A percentile compares a stretch with the other conserved stretches of the same genome.
Conservation (phyloP, 2,888 invertebrate genomes). For the Zygaena filipendulae region DNA sequence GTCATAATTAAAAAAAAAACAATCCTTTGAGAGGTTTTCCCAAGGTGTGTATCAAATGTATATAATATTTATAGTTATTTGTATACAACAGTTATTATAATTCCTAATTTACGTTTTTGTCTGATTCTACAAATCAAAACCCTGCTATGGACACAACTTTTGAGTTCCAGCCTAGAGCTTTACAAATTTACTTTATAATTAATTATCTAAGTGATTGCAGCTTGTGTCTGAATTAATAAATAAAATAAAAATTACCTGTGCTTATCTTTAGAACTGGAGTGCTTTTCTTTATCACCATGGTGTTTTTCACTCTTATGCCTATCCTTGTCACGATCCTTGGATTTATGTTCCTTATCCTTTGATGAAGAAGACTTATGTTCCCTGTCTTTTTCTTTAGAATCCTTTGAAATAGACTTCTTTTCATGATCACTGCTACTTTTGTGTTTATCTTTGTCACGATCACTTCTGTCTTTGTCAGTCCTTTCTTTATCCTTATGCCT, state of each 20-base stretch:
- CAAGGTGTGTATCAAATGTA: too few relatives aligned
- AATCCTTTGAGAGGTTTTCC: too few relatives aligned
- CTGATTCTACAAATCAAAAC: too few relatives aligned
- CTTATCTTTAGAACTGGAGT: constrained; percentile 66
- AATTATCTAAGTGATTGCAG: too few relatives aligned
- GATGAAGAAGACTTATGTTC: constrained; percentile 34
- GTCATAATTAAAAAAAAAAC: too few relatives aligned
- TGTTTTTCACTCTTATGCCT: constrained; percentile 47
- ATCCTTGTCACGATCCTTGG: constrained; percentile 35
- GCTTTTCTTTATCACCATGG: constrained; percentile 44
- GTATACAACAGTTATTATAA: too few relatives aligned
- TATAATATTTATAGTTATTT: too few relatives aligned
- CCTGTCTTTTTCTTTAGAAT: constrained; percentile 37
- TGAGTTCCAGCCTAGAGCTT: too few relatives aligned
- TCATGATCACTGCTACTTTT: constrained; percentile 28
- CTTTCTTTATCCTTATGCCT: constrained; percentile 25
- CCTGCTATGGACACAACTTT: too few relatives aligned
- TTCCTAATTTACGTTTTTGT: too few relatives aligned
- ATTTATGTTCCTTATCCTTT: constrained; percentile 61
- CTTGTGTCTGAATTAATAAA: too few relatives aligned
- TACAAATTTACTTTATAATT: too few relatives aligned
- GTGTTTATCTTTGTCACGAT: constrained; percentile 27
- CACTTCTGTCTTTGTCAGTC: constrained; percentile 35
- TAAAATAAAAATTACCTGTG: constrained; percentile 67
- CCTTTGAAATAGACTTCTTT: constrained; percentile 29